Base-by-base conservation (phyloP, 1,140 invertebrate genomes). In the Drosophila teissieri region DNA sequence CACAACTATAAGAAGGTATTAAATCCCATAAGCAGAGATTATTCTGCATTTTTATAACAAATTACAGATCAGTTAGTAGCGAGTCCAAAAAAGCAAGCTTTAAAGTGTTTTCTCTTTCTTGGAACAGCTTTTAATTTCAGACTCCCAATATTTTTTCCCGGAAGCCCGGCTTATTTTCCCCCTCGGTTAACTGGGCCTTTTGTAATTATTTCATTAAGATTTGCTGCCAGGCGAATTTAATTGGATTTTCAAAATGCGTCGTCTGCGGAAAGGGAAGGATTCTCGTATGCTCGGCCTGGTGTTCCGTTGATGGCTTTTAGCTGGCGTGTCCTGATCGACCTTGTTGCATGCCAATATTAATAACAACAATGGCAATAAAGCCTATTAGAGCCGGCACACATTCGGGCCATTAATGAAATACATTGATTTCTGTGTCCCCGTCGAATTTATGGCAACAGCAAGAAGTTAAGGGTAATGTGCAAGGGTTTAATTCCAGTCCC, bases 361-460 rank as follows among this genome's bases (percentile, higher is more conserved):
- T 86, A 86, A 86, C 67, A 88, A 79, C 84, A 89, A 88, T 89
- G 76, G 79, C 84, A 88, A 88, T 89, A 88, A 89, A 88, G 84
- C 83, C 83, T 77, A 88, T 88, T 88, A 88, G 84, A 80, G 60
- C 72, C 84, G 84, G 84, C 83, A 88, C 83, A 88, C 84, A 88
- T 89, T 88, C 55, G 67, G 67, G 68, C 75, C 72, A 88, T 89
- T 88, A 88, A 88, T 88, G 79, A 89, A 88, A 88, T 89, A 88
- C 83, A 88, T 88, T 88, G 83, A 83, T 88, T 88, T 86, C 79
- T 88, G 67, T 88, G 82, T 86, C 73, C 76, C 60, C 60, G 37
- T 42, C 57, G 27, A 68, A 68, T 58, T 57, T 42, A 54, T 15
- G 60, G 37, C 27, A 40, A n/a, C 10, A 52, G n/a, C 34, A 0